These are phyloP conservation scores for Ophioninae sp. DNA, from an alignment of 2,888 invertebrate species.

Conservation along the genomic window DNA sequence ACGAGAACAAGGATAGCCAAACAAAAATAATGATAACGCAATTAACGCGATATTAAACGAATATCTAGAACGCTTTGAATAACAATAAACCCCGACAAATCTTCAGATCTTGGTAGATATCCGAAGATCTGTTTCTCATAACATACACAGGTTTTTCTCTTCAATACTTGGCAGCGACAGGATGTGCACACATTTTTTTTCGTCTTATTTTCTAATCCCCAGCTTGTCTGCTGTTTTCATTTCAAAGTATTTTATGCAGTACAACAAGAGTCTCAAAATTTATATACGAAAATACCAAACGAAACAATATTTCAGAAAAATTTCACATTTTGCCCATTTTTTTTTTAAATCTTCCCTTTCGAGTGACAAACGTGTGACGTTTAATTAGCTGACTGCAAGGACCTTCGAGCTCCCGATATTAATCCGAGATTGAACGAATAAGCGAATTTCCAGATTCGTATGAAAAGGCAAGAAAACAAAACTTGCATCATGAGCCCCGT, in stretches of 20 bases:
- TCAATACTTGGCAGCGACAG: neutral
- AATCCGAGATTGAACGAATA: slow-evolving; percentile 55
- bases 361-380: slow-evolving; percentile 9
- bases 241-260: slow-evolving; percentile 50
- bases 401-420: slow-evolving; percentile 14
- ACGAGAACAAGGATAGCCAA: slow-evolving; percentile 3
- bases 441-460: slow-evolving; percentile 73
- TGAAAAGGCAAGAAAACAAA: slow-evolving; percentile 39
- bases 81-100: slow-evolving; percentile 45
- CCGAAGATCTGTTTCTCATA: slow-evolving; percentile 48
- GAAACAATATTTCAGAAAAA: slow-evolving; percentile 45
- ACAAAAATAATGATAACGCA: slow-evolving; percentile 42
- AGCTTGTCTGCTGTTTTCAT: neutral
- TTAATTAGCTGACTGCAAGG: slow-evolving; percentile 51
- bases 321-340: slow-evolving; percentile 33
- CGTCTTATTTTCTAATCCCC: neutral
- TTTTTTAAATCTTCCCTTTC: slow-evolving; percentile 21
- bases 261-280: slow-evolving; percentile 32
- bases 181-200: neutral
- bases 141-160: slow-evolving; percentile 22
- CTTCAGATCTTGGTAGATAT: slow-evolving; percentile 40
- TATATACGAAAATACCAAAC: slow-evolving; percentile 41
- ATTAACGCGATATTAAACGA: slow-evolving; percentile 26
- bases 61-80: slow-evolving; percentile 47
- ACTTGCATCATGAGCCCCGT: slow-evolving; percentile 51